Base-by-base conservation (phyloP, 2,888 invertebrate genomes). In the Dryococelus australis region DNA sequence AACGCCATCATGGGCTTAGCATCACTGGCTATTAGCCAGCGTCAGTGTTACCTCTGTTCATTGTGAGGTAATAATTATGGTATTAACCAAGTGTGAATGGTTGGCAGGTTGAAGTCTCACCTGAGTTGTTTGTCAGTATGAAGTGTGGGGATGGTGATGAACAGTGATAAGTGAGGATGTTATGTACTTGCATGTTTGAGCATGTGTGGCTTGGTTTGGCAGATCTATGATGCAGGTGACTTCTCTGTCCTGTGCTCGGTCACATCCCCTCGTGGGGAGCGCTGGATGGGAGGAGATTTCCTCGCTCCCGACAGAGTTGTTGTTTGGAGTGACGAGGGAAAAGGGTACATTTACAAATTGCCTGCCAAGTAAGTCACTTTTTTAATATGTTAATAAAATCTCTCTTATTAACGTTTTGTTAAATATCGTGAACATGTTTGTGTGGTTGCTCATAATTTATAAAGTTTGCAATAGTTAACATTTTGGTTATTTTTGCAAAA, bases 281-380 rank as follows among this genome's bases (percentile, higher is more conserved):
- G 98, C 3, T 99, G 99, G 99, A 95, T 97, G 94, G 98, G 98
- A 0, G 99, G 99, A 0, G 98, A 98, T 92, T 99, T 99, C 91
- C 93, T 99, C 35, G 95, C 97, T 0, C 96, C 98, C 0, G 99
- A 99, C 92, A 94, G 97, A 81, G 97, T 99, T 0, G 95, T 99
- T 86, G 96, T 99, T 16, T 99, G 99, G 97, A 98, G 98, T 86
- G 98, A 98, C 86, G 98, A 98, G 91, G 99, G 99, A 88, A 98
- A 97, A 91, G 98, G 98, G 86, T 99, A 98, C 92, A 94, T 99
- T 86, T 99, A 98, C 93, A 98, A 97, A 92, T 93, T 99, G 90
- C 99, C 99, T 0, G 96, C 98, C 90, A 99, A 99, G 98, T 99
- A 95, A 95, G 96, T 92, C 89, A 27, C 24, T 12, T 65, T 28